A percentile compares a stretch with the other conserved stretches of the same genome.
Conservation (phyloP, 2,113 vertebrate species). For the Natator depressus region DNA sequence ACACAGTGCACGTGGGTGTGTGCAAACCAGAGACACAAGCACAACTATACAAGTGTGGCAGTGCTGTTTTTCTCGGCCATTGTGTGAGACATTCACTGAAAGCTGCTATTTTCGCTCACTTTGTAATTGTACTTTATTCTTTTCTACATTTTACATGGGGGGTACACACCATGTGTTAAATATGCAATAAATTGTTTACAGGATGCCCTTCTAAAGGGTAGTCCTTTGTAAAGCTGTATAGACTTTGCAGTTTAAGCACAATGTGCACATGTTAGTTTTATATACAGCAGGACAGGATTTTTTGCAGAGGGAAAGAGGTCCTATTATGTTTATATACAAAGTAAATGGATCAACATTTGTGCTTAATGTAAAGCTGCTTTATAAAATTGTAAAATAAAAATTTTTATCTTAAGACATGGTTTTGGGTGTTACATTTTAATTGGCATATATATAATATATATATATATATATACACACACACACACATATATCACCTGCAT, state of each 20-base stretch:
- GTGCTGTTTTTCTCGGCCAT: conserved; percentile 49
- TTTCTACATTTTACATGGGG: conserved; percentile 73
- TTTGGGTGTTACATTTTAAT: too few relatives aligned
- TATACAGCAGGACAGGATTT: conserved; percentile 82
- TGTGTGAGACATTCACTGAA: conserved; percentile 76
- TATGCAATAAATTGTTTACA: conserved; percentile 99
- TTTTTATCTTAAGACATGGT: conserved; percentile 75
- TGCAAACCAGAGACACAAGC: conserved; percentile 64
- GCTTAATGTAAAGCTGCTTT: conserved; percentile 92
- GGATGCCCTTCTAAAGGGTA: conserved; percentile 80
- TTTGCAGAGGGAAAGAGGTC: conserved; percentile 81
- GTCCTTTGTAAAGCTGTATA: conserved; percentile 88
- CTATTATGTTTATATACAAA: conserved; percentile 89
- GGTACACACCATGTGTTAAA: conserved; percentile 85
- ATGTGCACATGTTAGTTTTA: conserved; percentile 96
- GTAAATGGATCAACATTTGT: conserved; percentile 85
- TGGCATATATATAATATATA: too few relatives aligned
- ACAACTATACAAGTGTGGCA: conserved; percentile 55
- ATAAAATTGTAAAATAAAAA: conserved; percentile 95
- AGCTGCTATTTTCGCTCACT: conserved; percentile 84
- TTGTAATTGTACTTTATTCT: conserved; percentile 47
- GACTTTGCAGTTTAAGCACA: conserved; percentile 95
- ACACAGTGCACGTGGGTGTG: neutral
- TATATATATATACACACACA: too few relatives aligned
- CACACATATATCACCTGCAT: neutral